Conservation (phyloP, 2,113 vertebrate species). For the Eolophus roseicapilla region DNA sequence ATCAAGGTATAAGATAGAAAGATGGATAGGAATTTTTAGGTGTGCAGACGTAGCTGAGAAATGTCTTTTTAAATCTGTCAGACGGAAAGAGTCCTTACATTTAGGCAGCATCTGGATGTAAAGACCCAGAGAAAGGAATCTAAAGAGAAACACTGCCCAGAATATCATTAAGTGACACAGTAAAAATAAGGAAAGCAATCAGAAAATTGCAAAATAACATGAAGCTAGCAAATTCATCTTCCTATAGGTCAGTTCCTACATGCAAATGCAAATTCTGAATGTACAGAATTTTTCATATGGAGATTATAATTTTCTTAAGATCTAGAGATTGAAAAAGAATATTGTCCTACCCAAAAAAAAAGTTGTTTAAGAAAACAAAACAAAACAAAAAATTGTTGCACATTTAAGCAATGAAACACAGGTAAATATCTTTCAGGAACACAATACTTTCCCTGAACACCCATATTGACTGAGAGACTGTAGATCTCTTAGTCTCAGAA, state of each 20-base stretch:
- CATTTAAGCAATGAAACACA: background rate
- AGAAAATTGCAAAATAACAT: background rate
- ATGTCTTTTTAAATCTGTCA: background rate
- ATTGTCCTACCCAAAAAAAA: background rate
- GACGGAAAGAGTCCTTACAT: background rate
- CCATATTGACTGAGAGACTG: background rate
- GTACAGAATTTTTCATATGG: background rate
- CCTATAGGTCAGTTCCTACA: background rate
- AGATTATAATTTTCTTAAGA: background rate
- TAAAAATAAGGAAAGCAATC: background rate
- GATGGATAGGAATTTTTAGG: background rate
- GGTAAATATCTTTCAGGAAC: background rate
- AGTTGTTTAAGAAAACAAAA: background rate
- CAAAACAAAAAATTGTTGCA: background rate
- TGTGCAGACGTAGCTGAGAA: background rate
- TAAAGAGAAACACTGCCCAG: background rate
- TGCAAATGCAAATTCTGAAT: background rate
- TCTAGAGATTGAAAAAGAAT: background rate
- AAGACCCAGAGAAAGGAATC: background rate
- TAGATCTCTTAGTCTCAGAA: slow-evolving; percentile 43
- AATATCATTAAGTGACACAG: background rate
- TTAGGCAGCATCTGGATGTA: background rate
- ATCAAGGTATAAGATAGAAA: background rate
- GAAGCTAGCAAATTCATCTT: background rate
- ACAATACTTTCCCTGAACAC: background rate